Percentiles rank a stretch among this genome's conserved stretches.
phyloP scores from a whole-genome alignment of 2,797 vertebrate species.

The Mus spretus region DNA sequence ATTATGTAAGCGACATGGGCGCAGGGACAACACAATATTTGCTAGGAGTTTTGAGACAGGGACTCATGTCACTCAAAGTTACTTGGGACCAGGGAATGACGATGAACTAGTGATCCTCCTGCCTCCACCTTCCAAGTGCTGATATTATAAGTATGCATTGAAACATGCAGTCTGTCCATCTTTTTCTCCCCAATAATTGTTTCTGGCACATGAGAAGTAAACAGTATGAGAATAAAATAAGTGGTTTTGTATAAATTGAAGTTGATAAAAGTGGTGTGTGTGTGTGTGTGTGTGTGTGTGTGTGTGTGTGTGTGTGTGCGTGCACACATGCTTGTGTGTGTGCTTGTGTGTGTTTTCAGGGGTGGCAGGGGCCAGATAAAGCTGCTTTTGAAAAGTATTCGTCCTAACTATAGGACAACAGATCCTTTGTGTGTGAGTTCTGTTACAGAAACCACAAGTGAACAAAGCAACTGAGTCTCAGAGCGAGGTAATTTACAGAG shows the following conservation, averaged over 20 bases:
- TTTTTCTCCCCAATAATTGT: background rate
- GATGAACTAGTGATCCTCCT: background rate
- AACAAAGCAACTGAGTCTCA: background rate
- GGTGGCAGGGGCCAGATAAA: background rate
- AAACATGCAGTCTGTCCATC: background rate
- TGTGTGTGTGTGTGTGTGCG: background rate
- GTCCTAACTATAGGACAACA: background rate
- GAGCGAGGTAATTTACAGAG: slow-evolving; percentile 24
- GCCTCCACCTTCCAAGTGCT: background rate
- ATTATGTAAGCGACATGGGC: background rate
- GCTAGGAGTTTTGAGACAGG: background rate
- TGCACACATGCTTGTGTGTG: background rate
- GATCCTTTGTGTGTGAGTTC: background rate
- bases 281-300: background rate
- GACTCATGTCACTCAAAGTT: background rate
- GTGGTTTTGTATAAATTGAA: slow-evolving; percentile 44
- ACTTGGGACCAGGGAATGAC: background rate
- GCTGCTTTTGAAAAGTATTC: background rate
- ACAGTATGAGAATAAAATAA: background rate
- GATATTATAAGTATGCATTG: background rate
- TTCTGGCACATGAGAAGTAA: background rate
- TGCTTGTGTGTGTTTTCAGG: background rate
- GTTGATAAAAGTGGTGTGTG: slow-evolving; percentile 18
- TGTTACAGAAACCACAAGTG: background rate
- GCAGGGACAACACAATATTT: background rate